Percentiles rank a stretch among this genome's conserved stretches.
Evolutionary conservation across 2,797 vertebrate species (phyloP).

Genomic region (Sus cebifrons): DNA sequence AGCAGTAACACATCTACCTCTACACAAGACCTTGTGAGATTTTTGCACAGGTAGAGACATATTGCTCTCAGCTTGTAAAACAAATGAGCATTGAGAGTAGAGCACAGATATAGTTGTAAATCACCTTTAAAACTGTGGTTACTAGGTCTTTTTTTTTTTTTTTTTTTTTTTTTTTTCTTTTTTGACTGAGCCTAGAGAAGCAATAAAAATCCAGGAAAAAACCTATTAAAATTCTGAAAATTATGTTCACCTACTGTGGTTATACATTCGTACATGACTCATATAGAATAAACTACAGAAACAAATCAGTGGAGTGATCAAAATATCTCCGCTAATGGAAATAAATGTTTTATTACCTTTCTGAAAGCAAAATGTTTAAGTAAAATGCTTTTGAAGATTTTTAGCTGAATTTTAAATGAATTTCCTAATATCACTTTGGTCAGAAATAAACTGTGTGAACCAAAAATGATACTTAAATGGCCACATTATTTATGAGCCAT

Average conservation of each 20-base stretch:
- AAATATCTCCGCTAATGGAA: conserved; percentile 3
- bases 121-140: background rate
- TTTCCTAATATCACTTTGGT: background rate
- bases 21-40: background rate
- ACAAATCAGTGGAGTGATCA: background rate
- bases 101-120: background rate
- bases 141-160: background rate
- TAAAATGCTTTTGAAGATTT: background rate
- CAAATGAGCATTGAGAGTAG: background rate
- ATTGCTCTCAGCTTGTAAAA: background rate
- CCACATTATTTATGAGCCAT: background rate
- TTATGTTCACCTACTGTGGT: background rate
- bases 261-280: background rate
- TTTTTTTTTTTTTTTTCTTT: background rate
- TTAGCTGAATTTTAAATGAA: conserved; percentile 37
- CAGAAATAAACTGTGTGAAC: background rate
- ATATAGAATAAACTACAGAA: background rate
- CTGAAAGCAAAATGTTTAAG: background rate
- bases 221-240: background rate
- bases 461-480: conserved; percentile 6
- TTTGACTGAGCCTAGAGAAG: background rate
- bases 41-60: background rate
- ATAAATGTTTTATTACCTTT: background rate
- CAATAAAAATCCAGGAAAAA: background rate
- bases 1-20: background rate